Percentiles rank a stretch among this genome's conserved stretches.
phyloP scores from a whole-genome alignment of 2,797 vertebrate genomes.

The Melopsittacus undulatus region DNA sequence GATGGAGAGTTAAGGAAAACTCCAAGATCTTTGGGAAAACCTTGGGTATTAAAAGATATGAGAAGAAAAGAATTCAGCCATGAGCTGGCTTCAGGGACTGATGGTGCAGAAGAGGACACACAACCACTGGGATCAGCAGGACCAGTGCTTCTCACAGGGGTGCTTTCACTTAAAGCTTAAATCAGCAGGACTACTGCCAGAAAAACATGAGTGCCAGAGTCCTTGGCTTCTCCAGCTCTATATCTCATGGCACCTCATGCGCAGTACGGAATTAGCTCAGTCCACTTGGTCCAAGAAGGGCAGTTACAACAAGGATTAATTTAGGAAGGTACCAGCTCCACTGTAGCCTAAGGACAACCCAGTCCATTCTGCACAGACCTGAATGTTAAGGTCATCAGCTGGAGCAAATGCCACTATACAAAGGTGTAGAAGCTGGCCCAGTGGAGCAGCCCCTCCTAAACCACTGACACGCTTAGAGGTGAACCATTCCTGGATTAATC shows the following conservation, averaged over 20 bases:
- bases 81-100: not conserved
- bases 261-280: not conserved
- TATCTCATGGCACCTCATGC: not conserved
- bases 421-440: not conserved
- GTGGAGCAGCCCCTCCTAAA: not conserved
- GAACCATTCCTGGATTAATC: not conserved
- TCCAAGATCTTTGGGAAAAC: not conserved
- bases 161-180: constrained; percentile 16
- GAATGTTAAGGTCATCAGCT: not conserved
- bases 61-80: constrained; percentile 1
- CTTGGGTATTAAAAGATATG: not conserved
- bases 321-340: not conserved
- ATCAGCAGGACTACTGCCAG: not conserved
- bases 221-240: not conserved
- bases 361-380: not conserved
- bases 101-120: not conserved
- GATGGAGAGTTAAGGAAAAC: not conserved
- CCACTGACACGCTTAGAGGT: fast-evolving
- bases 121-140: not conserved
- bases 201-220: not conserved
- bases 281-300: not conserved
- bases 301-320: not conserved
- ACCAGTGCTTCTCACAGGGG: not conserved
- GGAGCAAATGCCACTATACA: not conserved
- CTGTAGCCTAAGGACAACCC: not conserved